Evolutionary conservation across 1,140 invertebrate species (phyloP).

Genomic region (Anoplophora glabripennis): DNA sequence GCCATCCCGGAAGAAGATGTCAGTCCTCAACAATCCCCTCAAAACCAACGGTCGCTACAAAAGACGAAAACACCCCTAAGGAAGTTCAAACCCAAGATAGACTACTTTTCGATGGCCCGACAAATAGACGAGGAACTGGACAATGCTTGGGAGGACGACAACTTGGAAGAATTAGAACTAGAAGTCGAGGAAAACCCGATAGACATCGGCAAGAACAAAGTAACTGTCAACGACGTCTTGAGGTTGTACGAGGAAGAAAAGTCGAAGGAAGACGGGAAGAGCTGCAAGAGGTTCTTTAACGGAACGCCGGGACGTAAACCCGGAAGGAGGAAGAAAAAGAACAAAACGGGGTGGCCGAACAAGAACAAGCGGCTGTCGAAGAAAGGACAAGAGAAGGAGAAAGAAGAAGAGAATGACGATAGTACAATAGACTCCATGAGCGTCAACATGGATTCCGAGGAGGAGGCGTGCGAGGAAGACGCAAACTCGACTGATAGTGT

Average conservation of each 20-base stretch:
- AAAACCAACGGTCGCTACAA: neutral
- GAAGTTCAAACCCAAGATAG: constrained; percentile 26
- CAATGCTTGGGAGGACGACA: constrained; percentile 16
- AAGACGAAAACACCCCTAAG: constrained; percentile 15
- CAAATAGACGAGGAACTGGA: constrained; percentile 34
- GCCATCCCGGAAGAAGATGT: constrained; percentile 26
- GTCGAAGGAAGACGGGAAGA: constrained; percentile 20
- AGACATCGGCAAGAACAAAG: constrained; percentile 17
- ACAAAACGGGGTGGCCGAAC: constrained; percentile 65
- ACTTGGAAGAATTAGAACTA: constrained; percentile 16
- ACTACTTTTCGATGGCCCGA: constrained; percentile 24
- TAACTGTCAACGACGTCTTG: constrained; percentile 34
- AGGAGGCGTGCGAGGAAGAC: constrained; percentile 28
- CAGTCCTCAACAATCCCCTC: neutral
- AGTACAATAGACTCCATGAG: constrained; percentile 25
- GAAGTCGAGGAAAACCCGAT: constrained; percentile 23
- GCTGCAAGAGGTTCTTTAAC: constrained; percentile 28
- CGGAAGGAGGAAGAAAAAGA: constrained; percentile 45
- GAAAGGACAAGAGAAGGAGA: constrained; percentile 15
- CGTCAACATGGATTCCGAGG: constrained; percentile 24
- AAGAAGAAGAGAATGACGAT: constrained; percentile 26
- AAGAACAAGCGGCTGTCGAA: constrained; percentile 43
- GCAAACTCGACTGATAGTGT: constrained; percentile 30
- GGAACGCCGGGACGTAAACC: constrained; percentile 33
- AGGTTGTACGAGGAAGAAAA: constrained; percentile 34